Evolutionary conservation across 2,113 vertebrate genomes (phyloP), one percentile per base, ranked within the genome.

Genomic region (Genyomyrus donnyi): DNA sequence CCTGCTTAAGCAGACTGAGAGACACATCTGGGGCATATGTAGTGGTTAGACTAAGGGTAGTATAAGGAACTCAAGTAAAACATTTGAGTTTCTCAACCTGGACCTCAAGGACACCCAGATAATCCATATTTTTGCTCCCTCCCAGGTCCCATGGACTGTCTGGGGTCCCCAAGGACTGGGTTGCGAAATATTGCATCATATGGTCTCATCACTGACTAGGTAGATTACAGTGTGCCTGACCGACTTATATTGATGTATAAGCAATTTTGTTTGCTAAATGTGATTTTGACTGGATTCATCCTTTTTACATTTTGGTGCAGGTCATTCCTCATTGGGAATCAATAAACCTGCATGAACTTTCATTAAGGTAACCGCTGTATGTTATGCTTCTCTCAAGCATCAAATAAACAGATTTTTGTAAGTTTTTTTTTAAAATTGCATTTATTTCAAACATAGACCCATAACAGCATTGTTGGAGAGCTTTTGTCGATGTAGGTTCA

Each of bases 401-500:
- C 39, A 83, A 89, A 89, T 89, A 42, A 56, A 83, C 70, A 83
- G n/a, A 10, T 27, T 70, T 66, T 8, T 52, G 15, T 0, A 7
- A 24, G 53, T 21, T 17, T 19, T 77, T 77, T 74, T 80, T 80
- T 19, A 31, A 31, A 49, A 52, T 24, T 27, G 19, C 46, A 84
- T 89, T 89, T 89, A 89, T 85, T 89, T 50, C 9, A 83, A 89
- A 62, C 4, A 53, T 42, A 8, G 13, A 56, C 80, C 52, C 70
- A 83, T 85, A 56, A 42, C 35, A 56, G 42, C 48, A 84, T 85
- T 58, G 52, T 53, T 52, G 35, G 42, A 89, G 77, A 31, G 39
- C 8, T 46, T 31, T 27, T 35, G 62, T 9, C 1, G 13, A 31
- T 84, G 48, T 13, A 52, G 66, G 45, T 52, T 35, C 49, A 53